phyloP scores from a whole-genome alignment of 30 jellyfish, hydroid and myxozoan genomes.

The Chrysaora quinquecirrha region DNA sequence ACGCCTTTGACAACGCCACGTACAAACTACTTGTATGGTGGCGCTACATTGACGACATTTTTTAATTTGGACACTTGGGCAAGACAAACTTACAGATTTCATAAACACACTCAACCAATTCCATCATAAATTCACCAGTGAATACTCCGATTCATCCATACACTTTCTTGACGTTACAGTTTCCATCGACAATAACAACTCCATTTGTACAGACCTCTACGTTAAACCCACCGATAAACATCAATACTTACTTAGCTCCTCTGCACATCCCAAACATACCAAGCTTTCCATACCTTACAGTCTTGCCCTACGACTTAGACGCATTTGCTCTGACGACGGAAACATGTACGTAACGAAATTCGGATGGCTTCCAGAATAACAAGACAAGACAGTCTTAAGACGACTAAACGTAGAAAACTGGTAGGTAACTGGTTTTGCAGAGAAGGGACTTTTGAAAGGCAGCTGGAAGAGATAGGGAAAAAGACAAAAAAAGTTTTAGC shows the following conservation, averaged over 20 bases:
- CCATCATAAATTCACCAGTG: background rate
- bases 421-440: too few relatives aligned
- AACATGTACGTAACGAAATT: conserved; percentile 20
- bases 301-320: conserved; percentile 21
- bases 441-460: too few relatives aligned
- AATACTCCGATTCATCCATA: background rate
- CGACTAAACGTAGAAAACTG: too few relatives aligned
- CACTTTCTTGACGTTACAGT: background rate
- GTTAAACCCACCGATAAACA: background rate
- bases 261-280: background rate
- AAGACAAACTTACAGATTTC: too few relatives aligned
- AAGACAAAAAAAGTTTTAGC: too few relatives aligned
- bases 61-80: too few relatives aligned
- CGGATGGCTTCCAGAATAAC: conserved; percentile 10
- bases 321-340: conserved; percentile 12
- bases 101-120: background rate
- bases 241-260: background rate
- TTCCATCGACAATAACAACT: background rate
- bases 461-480: too few relatives aligned
- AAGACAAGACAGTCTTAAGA: background rate
- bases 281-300: background rate
- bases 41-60: too few relatives aligned
- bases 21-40: background rate
- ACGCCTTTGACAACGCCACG: background rate
- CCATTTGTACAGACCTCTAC: background rate